phyloP scores from a whole-genome alignment of 2,888 invertebrate species.

The Perdita meconis region DNA sequence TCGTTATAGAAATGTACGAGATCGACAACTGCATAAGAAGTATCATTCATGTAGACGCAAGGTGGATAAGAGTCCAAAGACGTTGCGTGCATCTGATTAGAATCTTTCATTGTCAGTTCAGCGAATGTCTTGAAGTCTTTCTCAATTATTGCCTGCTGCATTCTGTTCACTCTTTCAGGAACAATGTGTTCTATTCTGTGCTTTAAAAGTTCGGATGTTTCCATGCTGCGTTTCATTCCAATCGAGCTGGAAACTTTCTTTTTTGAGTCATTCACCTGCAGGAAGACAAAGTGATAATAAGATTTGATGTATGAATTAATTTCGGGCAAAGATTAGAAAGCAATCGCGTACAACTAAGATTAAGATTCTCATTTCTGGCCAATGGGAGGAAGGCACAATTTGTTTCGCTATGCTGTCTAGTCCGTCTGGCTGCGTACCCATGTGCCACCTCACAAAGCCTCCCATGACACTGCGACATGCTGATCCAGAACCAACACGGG shows the following conservation, averaged over 20 bases:
- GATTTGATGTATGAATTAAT: slow-evolving; percentile 4
- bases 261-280: slow-evolving; percentile 87
- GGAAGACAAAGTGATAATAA: neutral
- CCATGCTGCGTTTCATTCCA: slow-evolving; percentile 93
- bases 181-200: slow-evolving; percentile 90
- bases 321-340: neutral
- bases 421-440: slow-evolving; percentile 88
- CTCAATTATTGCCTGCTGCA: slow-evolving; percentile 87
- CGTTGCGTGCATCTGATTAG: slow-evolving; percentile 98
- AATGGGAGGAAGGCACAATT: slow-evolving; percentile 90
- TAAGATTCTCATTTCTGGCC: slow-evolving; percentile 95
- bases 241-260: slow-evolving; percentile 94
- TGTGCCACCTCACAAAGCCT: slow-evolving; percentile 97
- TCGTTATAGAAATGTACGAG: slow-evolving; percentile 94
- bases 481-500: slow-evolving; percentile 96
- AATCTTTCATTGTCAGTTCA: slow-evolving; percentile 98
- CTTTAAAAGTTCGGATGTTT: slow-evolving; percentile 93
- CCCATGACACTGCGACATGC: slow-evolving; percentile 97
- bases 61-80: slow-evolving; percentile 98
- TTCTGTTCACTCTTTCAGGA: slow-evolving; percentile 88
- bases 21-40: slow-evolving; percentile 91
- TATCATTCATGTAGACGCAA: slow-evolving; percentile 95
- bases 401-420: slow-evolving; percentile 91
- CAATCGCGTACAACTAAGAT: slow-evolving; percentile 91
- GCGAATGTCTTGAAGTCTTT: slow-evolving; percentile 94